phyloP scores from a whole-genome alignment of 2,888 invertebrate genomes.

The Troides aeacus region DNA sequence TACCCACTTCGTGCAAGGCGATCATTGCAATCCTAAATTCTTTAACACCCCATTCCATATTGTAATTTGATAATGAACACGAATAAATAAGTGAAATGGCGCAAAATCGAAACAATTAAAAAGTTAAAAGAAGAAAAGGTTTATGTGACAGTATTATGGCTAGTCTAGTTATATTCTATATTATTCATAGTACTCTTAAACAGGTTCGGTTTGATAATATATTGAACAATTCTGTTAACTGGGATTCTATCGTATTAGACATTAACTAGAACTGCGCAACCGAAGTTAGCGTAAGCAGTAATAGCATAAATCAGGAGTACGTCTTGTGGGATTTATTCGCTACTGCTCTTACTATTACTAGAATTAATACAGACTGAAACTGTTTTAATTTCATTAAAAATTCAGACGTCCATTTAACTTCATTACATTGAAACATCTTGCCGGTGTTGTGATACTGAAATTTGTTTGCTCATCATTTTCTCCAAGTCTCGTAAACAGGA shows the following conservation, averaged over 20 bases:
- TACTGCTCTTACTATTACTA: constrained; percentile 3
- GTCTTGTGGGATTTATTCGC: constrained; percentile 43
- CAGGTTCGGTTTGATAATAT: not conserved
- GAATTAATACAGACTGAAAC: constrained; percentile 10
- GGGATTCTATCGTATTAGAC: constrained; percentile 13
- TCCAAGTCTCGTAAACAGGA: no score
- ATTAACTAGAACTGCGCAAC: constrained; percentile 18
- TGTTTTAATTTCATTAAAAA: constrained; percentile 14
- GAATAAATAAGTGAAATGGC: no score
- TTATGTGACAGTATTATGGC: no score
- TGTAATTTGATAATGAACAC: no score
- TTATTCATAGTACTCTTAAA: not conserved
- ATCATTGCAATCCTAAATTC: no score
- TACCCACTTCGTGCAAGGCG: no score
- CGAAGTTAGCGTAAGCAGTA: constrained; percentile 48
- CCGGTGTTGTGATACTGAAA: not conserved
- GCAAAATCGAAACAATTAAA: no score
- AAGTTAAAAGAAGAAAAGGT: no score
- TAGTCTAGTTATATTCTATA: no score
- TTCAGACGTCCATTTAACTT: not conserved
- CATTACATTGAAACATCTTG: not conserved
- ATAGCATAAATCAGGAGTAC: constrained; percentile 70
- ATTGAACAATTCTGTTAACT: constrained; percentile 1
- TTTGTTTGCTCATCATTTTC: not conserved
- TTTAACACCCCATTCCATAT: no score